Base-by-base conservation (phyloP, 1,140 invertebrate species). In the Penaeus japonicus region DNA sequence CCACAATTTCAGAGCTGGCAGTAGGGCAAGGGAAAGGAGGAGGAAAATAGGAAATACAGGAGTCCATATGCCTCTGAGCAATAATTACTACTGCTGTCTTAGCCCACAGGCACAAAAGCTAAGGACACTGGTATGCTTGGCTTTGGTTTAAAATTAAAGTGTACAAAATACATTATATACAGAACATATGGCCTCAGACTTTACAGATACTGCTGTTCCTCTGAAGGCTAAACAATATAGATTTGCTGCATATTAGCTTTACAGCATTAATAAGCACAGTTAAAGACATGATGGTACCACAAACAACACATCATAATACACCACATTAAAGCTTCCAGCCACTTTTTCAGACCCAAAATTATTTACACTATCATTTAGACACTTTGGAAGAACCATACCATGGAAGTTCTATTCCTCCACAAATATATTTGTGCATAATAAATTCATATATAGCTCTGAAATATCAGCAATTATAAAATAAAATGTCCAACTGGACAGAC, bases 81-180 rank as follows among this genome's bases (percentile, higher is more conserved):
- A 77, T 54, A 84, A 84, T 24, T 47, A 47, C 73, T 78, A 39
- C 65, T 59, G 70, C 81, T 77, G 75, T 75, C 79, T 82, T 82
- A 88, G 87, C 70, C 83, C 87, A 82, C 81, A 88, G 87, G 87
- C 87, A 88, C 86, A 83, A 22, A 88, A 75, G 87, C 80, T 88
- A 88, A 88, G 87, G 85, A 83, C 87, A 88, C 87, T 88, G 87
- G 87, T 83, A 75, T 27, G 87, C 87, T 88, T 82, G 87, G 65
- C 87, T 88, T 83, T 88, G 87, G 87, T 88, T 81, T 82, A 75
- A 78, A 53, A 30, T 54, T 47, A 47, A 47, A 47, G 78, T 62
- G 81, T 59, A 83, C 81, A 83, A 83, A 62, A 27, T 53, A 79
- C 47, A n/a, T 24, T 83, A 39, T 83, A 62, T 59, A 83, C 53